A percentile compares a stretch with the other conserved stretches of the same genome.
Conservation (phyloP, 2,888 invertebrate species). For the Dryobotodes eremita region DNA sequence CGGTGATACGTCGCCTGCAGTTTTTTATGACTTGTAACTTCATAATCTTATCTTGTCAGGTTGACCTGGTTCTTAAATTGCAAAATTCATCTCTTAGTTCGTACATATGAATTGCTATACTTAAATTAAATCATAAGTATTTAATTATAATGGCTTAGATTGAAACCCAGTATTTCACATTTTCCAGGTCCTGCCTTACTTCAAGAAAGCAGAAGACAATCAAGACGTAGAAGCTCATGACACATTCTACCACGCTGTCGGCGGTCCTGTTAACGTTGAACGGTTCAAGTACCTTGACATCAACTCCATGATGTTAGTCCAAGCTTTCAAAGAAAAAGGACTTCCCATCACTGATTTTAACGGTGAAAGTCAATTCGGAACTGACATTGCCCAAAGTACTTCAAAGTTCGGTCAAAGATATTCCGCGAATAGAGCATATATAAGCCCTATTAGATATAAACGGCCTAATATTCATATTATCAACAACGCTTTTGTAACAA, state of each 20-base stretch:
- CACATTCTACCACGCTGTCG: slow-evolving; percentile 90
- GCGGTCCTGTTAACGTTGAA: slow-evolving; percentile 92
- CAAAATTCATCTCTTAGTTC: background rate
- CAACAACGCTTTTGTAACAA: slow-evolving; percentile 89
- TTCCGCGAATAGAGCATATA: slow-evolving; percentile 92
- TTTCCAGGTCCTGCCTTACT: slow-evolving; percentile 92
- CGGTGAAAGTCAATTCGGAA: slow-evolving; percentile 90
- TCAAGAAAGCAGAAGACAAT: slow-evolving; percentile 92
- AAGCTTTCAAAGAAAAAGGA: slow-evolving; percentile 92
- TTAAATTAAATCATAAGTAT: background rate
- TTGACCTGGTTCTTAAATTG: background rate
- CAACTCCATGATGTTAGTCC: slow-evolving; percentile 90
- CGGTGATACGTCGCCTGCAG: no score
- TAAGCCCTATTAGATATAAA: slow-evolving; percentile 91
- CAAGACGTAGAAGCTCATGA: slow-evolving; percentile 89
- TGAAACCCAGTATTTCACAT: background rate
- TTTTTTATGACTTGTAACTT: background rate
- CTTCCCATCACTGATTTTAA: slow-evolving; percentile 91
- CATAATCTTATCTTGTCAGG: background rate
- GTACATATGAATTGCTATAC: background rate
- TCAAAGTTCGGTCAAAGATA: slow-evolving; percentile 91
- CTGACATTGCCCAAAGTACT: slow-evolving; percentile 92
- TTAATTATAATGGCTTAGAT: background rate
- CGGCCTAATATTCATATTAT: slow-evolving; percentile 89
- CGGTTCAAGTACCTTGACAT: slow-evolving; percentile 91